Base-by-base conservation (phyloP, 1,140 invertebrate genomes). In the Chironomus striatipennis region DNA sequence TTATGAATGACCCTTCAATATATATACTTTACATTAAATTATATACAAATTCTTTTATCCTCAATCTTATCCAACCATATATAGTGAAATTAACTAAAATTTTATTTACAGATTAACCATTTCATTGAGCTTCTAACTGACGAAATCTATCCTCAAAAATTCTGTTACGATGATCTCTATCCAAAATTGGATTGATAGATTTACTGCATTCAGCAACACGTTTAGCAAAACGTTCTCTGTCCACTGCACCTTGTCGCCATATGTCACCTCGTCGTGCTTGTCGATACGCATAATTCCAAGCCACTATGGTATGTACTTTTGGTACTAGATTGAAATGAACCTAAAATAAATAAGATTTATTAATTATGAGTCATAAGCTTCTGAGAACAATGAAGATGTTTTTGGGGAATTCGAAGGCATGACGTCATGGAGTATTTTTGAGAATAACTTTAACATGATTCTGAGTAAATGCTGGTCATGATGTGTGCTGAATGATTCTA, bases 221-320 rank as follows among this genome's bases (percentile, higher is more conserved):
- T 7, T 79, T 77, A 43, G 81, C 81, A 79, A 91, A 91, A 75
- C 89, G 80, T 10, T 79, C 83, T 24, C 86, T 81, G 77, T 91
- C 89, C 12, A 87, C 81, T 1, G 85, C 88, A 75, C 83, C 83
- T 77, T 84, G 78, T 78, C 90, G 88, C 89, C 89, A 91, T 20
- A 20, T 9, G 17, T 84, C 85, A 21, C 89, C 89, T 78, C 84
- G 85, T 43, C 89, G 81, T 12, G 88, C 88, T 47, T 84, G 83
- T 74, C 87, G 83, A 78, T 90, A 89, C 4, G 89, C 89, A 77
- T 81, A 89, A 74, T 86, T 81, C 89, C 89, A 90, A 57, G 85
- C 78, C 3, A 87, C 77, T 85, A 90, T 89, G 0, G 80, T 79
- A 77, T 89, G 87, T 43, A 90, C 80, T 76, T 78, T 80, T 20